Conservation (phyloP, 37 sponge, comb jelly and placozoan species). For the Agelas oroides region DNA sequence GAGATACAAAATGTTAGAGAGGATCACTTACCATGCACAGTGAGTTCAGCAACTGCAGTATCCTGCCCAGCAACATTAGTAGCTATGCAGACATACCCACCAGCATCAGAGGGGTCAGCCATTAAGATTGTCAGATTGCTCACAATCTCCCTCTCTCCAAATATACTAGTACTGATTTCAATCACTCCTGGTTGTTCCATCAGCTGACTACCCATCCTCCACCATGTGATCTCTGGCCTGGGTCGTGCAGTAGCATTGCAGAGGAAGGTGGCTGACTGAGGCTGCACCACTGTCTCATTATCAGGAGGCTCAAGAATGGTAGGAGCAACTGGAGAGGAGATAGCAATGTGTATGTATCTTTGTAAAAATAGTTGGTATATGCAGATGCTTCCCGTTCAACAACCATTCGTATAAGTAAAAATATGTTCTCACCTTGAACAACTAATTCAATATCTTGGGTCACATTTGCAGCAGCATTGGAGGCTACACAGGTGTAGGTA, state of each 20-base stretch:
- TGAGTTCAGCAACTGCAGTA: conserved; percentile 16
- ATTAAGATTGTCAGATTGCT: too few species aligned
- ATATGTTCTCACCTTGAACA: conserved; percentile 30
- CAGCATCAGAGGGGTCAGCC: conserved; percentile 5
- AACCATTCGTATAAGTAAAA: too few species aligned
- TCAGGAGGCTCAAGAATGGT: conserved; percentile 1
- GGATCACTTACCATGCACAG: conserved; percentile 63
- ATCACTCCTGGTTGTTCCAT: too few species aligned
- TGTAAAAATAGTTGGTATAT: too few species aligned
- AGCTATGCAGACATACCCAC: conserved; percentile 55
- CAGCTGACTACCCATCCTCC: too few species aligned
- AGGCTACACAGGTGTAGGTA: conserved; percentile 57
- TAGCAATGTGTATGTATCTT: too few species aligned
- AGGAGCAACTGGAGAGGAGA: background rate
- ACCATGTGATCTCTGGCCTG: conserved; percentile 66
- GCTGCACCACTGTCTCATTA: background rate
- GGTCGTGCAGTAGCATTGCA: conserved; percentile 59
- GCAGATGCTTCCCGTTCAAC: too few species aligned
- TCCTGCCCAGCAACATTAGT: conserved; percentile 45
- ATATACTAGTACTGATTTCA: too few species aligned
- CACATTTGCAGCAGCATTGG: conserved; percentile 6
- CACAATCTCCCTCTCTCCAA: too few species aligned
- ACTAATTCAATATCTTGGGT: conserved; percentile 16
- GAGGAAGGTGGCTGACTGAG: conserved; percentile 1
- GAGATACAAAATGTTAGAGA: too few species aligned